Base-by-base conservation (phyloP, 1,140 invertebrate species). In the Drosophila erecta region DNA sequence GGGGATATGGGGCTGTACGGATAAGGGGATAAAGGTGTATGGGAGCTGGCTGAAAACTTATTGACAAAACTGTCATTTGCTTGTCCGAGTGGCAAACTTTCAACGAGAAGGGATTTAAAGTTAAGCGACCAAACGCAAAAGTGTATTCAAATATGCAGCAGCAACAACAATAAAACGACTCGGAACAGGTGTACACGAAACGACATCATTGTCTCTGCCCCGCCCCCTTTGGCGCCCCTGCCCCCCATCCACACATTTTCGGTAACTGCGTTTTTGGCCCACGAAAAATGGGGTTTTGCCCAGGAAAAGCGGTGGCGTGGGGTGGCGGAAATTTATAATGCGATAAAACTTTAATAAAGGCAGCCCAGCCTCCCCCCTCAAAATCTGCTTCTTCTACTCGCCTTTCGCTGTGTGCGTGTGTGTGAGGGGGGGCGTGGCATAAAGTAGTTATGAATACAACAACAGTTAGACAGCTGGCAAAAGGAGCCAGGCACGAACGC, bases 301-400 rank as follows among this genome's bases (percentile, higher is more conserved):
- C 79, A 37, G 64, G 58, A 4, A 49, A 46, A 30, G 11, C 11
- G 38, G 27, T 7, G 6, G 22, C 12, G 43, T 56, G 75, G 67
- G 77, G 75, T 7, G 49, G 30, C 6, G 30, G 15, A 89, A 89
- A 90, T 89, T 90, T 84, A 84, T 89, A 89, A 89, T 89, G 84
- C 85, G 84, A 89, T 89, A 89, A 89, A 90, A 89, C 84, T 89
- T 89, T 89, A 89, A 89, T 89, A 89, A 89, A 84, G 85, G 85
- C 84, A 77, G 66, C 71, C 84, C 65, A 71, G 57, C 64, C 62
- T 41, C 11, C 14, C 4, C 6, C 27, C 1, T 17, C 27, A 27
- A 11, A 11, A 8, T 11, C 14, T 43, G 12, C 12, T 22, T 4
- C 41, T 40, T 38, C 6, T 15, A 11, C 5, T n/a, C 8, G 2